Conservation (phyloP, 2,113 vertebrate species). For the Rhabdornis inornatus region DNA sequence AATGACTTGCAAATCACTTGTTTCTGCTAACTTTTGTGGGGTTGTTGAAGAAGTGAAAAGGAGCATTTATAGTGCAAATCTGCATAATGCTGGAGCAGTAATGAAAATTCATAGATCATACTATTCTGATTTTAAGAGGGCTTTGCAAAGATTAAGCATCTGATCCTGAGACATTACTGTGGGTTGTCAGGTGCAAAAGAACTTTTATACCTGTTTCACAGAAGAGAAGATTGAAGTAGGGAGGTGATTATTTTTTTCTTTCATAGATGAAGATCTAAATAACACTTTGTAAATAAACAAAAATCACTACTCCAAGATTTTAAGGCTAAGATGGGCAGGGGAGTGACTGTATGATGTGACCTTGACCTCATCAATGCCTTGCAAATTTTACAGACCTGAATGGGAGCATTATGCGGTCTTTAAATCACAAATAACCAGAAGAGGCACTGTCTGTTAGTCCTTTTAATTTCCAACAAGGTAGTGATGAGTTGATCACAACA, state of each 20-base stretch:
- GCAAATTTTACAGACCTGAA: not conserved
- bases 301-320: not conserved
- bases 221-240: not conserved
- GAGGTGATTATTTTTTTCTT: not conserved
- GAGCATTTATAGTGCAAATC: not conserved
- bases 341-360: not conserved
- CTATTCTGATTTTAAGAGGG: not conserved
- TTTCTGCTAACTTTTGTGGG: slow-evolving; percentile 9
- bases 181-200: not conserved
- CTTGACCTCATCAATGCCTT: not conserved
- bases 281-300: not conserved
- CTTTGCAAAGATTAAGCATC: not conserved
- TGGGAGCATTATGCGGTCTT: not conserved
- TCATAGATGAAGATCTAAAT: not conserved
- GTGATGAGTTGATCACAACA: not conserved
- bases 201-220: not conserved
- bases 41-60: not conserved
- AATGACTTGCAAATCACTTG: slow-evolving; percentile 48
- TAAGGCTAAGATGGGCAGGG: not conserved
- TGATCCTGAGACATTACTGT: not conserved
- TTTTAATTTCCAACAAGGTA: not conserved
- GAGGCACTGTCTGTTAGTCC: not conserved
- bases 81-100: not conserved
- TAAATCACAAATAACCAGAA: not conserved
- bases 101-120: not conserved